A percentile compares a stretch with the other conserved stretches of the same genome.
phyloP scores from a whole-genome alignment of 2,888 invertebrate species.

The Acleris laterana region DNA sequence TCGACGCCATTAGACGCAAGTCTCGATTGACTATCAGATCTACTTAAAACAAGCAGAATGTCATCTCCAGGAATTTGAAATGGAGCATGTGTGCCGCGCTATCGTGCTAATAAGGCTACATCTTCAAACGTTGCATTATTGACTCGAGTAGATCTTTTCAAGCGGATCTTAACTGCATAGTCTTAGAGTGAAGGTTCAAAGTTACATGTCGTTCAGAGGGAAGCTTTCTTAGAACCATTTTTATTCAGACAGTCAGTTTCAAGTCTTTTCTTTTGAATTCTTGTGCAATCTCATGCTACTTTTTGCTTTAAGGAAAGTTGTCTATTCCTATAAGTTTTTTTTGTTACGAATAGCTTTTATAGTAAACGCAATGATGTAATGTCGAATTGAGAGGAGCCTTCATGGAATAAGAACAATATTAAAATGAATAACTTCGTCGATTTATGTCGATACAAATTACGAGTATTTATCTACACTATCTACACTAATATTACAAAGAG shows the following conservation, averaged over 20 bases:
- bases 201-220: neutral
- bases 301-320: conserved; percentile 26
- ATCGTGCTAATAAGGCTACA: conserved; percentile 26
- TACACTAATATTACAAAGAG: too few species aligned
- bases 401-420: too few species aligned
- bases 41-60: neutral
- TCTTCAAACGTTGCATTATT: conserved; percentile 27
- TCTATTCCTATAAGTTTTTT: neutral
- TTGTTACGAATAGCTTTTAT: too few species aligned
- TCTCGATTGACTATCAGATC: neutral
- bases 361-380: too few species aligned
- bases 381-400: too few species aligned
- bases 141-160: conserved; percentile 11
- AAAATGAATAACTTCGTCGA: too few species aligned
- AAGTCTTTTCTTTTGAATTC: conserved; percentile 31
- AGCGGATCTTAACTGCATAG: neutral
- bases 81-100: conserved; percentile 10
- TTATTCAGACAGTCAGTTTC: conserved; percentile 33
- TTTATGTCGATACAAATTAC: too few species aligned
- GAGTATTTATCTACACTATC: too few species aligned
- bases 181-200: neutral
- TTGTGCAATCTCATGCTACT: conserved; percentile 34
- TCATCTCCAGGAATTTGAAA: conserved; percentile 10
- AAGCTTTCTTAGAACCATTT: conserved; percentile 22
- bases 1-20: too few species aligned